These are phyloP conservation scores for Craniophora ligustri DNA, from an alignment of 2,888 invertebrate species.

Conservation along the genomic window DNA sequence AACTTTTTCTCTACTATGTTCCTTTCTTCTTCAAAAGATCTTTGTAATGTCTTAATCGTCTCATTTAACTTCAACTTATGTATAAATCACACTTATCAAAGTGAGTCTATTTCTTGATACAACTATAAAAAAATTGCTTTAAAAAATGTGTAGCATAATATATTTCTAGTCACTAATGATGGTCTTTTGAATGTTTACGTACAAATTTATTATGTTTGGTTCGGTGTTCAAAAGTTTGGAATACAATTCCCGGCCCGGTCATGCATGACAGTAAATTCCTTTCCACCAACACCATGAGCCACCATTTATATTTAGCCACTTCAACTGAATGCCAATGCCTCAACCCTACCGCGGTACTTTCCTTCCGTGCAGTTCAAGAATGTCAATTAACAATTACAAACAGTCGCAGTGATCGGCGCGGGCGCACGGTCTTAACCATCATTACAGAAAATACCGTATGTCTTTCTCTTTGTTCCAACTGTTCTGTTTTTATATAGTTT, in stretches of 20 bases:
- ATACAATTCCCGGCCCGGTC: background rate
- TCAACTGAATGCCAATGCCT: slow-evolving; percentile 54
- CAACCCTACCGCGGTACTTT: slow-evolving; percentile 60
- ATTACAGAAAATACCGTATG: slow-evolving; percentile 42
- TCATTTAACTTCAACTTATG: too few relatives aligned
- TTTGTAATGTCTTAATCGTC: too few relatives aligned
- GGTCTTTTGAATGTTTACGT: too few relatives aligned
- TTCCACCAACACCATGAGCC: background rate
- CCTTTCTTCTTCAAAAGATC: slow-evolving; percentile 7
- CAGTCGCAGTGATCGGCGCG: slow-evolving; percentile 54
- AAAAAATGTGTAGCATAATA: too few relatives aligned
- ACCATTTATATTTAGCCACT: slow-evolving; percentile 35
- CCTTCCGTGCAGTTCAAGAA: slow-evolving; percentile 64
- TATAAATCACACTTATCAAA: too few relatives aligned
- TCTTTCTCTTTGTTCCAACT: slow-evolving; percentile 46
- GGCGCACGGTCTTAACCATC: slow-evolving; percentile 53
- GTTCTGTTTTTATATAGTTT: slow-evolving; percentile 28
- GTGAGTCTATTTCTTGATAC: too few relatives aligned
- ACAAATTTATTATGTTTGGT: background rate
- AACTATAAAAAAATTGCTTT: too few relatives aligned
- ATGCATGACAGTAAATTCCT: slow-evolving; percentile 30
- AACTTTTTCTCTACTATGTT: background rate
- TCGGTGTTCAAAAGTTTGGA: background rate
- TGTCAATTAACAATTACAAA: slow-evolving; percentile 74
- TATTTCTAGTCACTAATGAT: too few relatives aligned